phyloP scores from a whole-genome alignment of 2,797 vertebrate species.

The Siniperca obscura region DNA sequence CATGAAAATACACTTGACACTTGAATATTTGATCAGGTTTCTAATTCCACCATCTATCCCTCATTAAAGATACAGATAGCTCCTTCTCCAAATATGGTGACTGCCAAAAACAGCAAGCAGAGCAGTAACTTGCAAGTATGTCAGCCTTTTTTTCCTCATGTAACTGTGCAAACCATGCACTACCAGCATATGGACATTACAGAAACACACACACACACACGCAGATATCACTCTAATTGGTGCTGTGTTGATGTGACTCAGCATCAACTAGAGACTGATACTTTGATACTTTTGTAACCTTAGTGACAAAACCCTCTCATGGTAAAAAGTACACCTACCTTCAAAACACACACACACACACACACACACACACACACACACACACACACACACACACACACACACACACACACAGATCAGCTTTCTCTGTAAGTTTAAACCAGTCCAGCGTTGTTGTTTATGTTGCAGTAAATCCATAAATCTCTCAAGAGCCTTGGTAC shows the following conservation, averaged over 20 bases:
- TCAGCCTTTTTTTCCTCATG: not conserved
- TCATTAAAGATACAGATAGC: not conserved
- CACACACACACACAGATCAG: slow-evolving; percentile 1
- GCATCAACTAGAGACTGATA: not conserved
- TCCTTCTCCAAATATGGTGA: not conserved
- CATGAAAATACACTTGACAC: not conserved
- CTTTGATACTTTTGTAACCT: not conserved
- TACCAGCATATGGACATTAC: not conserved
- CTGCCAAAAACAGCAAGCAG: not conserved
- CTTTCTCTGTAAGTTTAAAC: slow-evolving; percentile 1
- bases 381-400: slow-evolving; percentile 1
- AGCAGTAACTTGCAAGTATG: not conserved
- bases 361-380: slow-evolving; percentile 3
- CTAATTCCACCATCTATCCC: not conserved
- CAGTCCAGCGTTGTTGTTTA: not conserved
- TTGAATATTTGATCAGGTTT: slow-evolving; percentile 7
- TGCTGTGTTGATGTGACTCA: slow-evolving; percentile 12
- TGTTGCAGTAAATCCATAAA: not conserved
- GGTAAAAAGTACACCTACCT: not conserved
- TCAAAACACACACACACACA: not conserved
- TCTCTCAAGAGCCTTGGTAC: not conserved
- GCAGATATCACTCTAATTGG: not conserved
- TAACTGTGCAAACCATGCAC: not conserved
- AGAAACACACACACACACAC: too few relatives aligned
- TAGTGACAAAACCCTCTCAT: not conserved